Conservation (phyloP, 2,888 invertebrate species). For the Anodontia alba region DNA sequence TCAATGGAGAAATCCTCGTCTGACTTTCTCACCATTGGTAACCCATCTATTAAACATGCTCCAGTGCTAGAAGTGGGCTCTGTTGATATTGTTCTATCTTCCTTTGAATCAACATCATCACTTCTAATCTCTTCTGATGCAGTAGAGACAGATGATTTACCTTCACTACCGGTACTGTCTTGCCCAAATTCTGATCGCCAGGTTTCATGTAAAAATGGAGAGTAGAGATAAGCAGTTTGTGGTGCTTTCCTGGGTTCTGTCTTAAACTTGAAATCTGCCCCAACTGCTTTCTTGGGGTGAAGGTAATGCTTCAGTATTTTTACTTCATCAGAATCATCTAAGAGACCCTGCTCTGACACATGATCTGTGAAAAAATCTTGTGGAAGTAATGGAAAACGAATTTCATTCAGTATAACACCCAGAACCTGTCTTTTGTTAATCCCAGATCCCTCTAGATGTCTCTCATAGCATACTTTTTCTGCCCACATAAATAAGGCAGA, state of each 20-base stretch:
- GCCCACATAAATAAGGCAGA: slow-evolving; percentile 49
- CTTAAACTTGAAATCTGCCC: slow-evolving; percentile 30
- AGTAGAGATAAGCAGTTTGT: background rate
- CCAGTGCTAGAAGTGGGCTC: background rate
- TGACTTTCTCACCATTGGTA: background rate
- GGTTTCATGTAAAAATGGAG: background rate
- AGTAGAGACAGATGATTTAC: no score
- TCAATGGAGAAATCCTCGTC: background rate
- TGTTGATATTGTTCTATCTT: background rate
- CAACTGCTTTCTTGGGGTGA: slow-evolving; percentile 27
- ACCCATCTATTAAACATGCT: background rate
- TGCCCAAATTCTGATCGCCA: background rate
- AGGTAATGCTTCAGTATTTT: slow-evolving; percentile 48
- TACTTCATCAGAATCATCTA: slow-evolving; percentile 45
- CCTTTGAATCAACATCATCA: background rate
- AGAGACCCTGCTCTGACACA: slow-evolving; percentile 49
- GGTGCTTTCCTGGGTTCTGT: slow-evolving; percentile 37
- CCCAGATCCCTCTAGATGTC: slow-evolving; percentile 37
- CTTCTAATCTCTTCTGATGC: background rate
- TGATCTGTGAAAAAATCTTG: slow-evolving; percentile 52
- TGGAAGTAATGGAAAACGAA: slow-evolving; percentile 48
- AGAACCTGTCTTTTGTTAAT: slow-evolving; percentile 53
- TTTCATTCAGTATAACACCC: slow-evolving; percentile 23
- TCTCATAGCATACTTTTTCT: slow-evolving; percentile 34
- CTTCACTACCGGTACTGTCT: background rate